A percentile compares a stretch with the other conserved stretches of the same genome.
phyloP scores from a whole-genome alignment of 2,113 vertebrate species.

The Silurus meridionalis region DNA sequence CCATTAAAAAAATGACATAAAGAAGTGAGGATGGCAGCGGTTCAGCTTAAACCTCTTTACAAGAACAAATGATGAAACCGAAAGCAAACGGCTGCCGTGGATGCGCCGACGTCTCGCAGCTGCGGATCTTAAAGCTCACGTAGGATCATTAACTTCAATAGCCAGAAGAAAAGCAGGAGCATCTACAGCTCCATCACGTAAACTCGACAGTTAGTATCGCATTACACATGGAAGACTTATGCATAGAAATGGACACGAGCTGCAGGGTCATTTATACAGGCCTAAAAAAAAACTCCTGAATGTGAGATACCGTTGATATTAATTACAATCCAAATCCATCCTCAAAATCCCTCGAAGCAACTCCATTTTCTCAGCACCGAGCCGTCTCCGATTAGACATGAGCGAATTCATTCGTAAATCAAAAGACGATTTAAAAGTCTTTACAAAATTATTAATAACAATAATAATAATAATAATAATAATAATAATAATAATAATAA shows the following conservation, averaged over 20 bases:
- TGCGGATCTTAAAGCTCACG: slow-evolving; percentile 34
- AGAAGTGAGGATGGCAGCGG: neutral
- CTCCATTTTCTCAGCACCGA: neutral
- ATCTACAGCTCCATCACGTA: slow-evolving; percentile 14
- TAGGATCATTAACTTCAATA: slow-evolving; percentile 49
- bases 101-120: neutral
- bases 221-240: neutral
- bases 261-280: neutral
- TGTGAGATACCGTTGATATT: neutral
- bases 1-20: neutral
- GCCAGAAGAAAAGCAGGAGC: slow-evolving; percentile 26
- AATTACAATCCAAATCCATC: too few relatives aligned
- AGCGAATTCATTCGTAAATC: neutral
- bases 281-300: neutral
- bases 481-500: too few relatives aligned
- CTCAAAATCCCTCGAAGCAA: too few relatives aligned
- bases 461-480: too few relatives aligned
- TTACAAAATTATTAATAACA: neutral
- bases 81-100: slow-evolving; percentile 3
- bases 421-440: neutral
- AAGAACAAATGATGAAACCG: slow-evolving; percentile 1
- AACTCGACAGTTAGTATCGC: neutral
- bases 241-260: slow-evolving; percentile 2
- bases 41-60: neutral
- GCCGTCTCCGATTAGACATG: neutral